Conservation (phyloP, 2,888 invertebrate genomes). For the Cephalotes varians region DNA sequence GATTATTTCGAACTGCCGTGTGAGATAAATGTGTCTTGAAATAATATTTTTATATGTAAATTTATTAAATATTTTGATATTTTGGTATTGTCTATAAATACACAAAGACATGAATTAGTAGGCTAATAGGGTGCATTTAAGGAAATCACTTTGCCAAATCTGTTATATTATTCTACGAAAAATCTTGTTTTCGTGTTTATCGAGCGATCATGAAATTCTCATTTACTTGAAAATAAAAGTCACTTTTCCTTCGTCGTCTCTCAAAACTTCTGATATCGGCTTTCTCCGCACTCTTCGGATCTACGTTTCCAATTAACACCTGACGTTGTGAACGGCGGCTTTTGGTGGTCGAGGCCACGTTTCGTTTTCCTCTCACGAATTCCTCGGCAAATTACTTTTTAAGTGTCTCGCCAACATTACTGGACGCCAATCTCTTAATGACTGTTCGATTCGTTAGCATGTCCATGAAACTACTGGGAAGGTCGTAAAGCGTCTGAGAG, state of each 20-base stretch:
- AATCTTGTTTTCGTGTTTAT: not conserved
- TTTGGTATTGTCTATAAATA: not conserved
- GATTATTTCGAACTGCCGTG: conserved; percentile 6
- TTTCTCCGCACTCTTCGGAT: not conserved
- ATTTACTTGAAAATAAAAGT: conserved; percentile 27
- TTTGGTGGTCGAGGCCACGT: conserved; percentile 23
- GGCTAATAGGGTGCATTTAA: not conserved
- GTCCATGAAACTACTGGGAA: conserved; percentile 10
- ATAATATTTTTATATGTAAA: conserved; percentile 24
- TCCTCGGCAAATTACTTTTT: conserved; percentile 69
- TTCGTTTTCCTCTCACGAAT: conserved; percentile 47
- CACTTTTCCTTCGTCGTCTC: not conserved
- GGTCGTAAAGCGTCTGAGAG: conserved; percentile 36
- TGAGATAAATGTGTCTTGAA: not conserved
- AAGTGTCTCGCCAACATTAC: conserved; percentile 65
- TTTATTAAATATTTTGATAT: not conserved
- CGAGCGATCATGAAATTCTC: conserved; percentile 23
- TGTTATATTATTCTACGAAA: not conserved
- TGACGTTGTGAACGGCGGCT: conserved; percentile 45
- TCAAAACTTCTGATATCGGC: conserved; percentile 9
- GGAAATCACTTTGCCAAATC: not conserved
- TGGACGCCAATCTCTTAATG: conserved; percentile 61
- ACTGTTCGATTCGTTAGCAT: conserved; percentile 47
- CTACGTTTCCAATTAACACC: conserved; percentile 67
- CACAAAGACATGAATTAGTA: no score